Evolutionary conservation across 2,113 vertebrate genomes (phyloP).

Genomic region (Pimephales promelas): DNA sequence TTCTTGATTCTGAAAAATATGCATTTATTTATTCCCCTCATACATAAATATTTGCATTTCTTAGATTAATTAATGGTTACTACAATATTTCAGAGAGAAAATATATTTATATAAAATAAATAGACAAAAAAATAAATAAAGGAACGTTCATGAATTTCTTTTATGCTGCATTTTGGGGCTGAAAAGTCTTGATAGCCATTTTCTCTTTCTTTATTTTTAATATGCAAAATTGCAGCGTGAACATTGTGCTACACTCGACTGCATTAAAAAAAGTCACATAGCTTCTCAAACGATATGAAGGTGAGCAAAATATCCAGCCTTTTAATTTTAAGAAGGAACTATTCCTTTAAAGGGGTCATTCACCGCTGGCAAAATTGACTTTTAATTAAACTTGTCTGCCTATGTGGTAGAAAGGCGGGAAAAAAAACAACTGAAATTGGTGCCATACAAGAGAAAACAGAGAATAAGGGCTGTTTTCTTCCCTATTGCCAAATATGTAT

Average conservation of each 20-base stretch:
- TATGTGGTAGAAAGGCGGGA: no score
- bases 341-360: not conserved
- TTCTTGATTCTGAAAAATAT: not conserved
- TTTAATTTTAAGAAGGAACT: not conserved
- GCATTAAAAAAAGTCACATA: no score
- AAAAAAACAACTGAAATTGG: no score
- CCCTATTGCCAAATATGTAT: no score
- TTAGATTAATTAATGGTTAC: not conserved
- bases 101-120: not conserved
- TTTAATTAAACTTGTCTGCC: no score
- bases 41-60: not conserved
- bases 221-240: not conserved
- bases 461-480: no score
- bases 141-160: not conserved
- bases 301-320: not conserved
- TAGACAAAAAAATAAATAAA: not conserved
- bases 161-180: not conserved
- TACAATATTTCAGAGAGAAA: not conserved
- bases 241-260: not conserved
- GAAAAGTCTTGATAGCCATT: not conserved
- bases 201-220: not conserved
- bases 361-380: no score
- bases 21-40: not conserved
- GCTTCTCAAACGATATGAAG: not conserved
- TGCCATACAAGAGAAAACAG: no score